These are phyloP conservation scores for Rafetus swinhoei DNA, from an alignment of 2,113 vertebrate species.

Conservation along the genomic window DNA sequence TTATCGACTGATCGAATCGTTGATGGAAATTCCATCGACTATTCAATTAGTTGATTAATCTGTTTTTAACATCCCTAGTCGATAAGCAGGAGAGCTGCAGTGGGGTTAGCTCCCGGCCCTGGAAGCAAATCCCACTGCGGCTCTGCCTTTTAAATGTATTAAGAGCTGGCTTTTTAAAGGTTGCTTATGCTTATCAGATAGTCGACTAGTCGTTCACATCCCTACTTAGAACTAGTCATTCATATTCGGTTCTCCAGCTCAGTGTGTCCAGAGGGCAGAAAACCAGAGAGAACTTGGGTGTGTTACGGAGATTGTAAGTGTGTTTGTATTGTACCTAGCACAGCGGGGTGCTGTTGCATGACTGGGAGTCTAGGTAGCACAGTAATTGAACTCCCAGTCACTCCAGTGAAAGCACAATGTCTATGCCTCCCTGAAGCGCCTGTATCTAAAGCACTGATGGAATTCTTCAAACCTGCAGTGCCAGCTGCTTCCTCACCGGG, in stretches of 20 bases:
- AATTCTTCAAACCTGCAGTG: not conserved
- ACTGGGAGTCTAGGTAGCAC: not conserved
- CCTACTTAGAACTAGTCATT: not conserved
- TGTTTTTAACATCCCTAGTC: no score
- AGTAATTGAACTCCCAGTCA: not conserved
- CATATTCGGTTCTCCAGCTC: not conserved
- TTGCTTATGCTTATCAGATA: no score
- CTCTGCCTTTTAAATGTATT: no score
- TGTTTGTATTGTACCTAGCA: not conserved
- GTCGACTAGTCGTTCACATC: no score
- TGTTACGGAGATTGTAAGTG: not conserved
- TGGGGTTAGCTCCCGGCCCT: no score
- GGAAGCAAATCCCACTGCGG: no score
- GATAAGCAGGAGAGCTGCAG: no score
- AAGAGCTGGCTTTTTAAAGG: no score
- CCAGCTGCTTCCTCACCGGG: not conserved
- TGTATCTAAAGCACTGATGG: not conserved
- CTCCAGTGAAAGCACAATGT: not conserved
- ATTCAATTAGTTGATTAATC: no score
- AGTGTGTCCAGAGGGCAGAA: not conserved
- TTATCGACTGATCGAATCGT: no score
- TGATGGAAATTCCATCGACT: no score
- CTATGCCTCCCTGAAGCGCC: not conserved
- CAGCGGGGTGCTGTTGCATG: not conserved
- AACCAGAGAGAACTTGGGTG: not conserved